Evolutionary conservation across 2,797 vertebrate species (phyloP).

Genomic region (Leptodactylus fallax): DNA sequence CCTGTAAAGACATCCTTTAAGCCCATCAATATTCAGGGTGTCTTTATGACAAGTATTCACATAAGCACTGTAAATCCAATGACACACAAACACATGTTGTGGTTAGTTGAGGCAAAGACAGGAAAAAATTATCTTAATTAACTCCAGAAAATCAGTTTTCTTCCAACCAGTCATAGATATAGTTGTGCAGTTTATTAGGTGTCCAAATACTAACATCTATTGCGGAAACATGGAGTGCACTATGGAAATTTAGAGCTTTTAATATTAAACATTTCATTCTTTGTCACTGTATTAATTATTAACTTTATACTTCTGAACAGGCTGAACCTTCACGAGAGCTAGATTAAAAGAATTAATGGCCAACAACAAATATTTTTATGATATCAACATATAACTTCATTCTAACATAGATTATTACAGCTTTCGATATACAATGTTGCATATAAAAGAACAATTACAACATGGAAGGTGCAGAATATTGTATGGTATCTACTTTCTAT

Average conservation of each 20-base stretch:
- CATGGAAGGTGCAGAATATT: no score
- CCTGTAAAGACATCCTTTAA: constrained; percentile 66
- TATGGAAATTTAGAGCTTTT: constrained; percentile 55
- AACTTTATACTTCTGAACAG: constrained; percentile 17
- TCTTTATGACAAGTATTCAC: constrained; percentile 69
- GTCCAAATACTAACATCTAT: constrained; percentile 67
- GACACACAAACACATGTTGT: constrained; percentile 66
- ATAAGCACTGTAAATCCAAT: constrained; percentile 65
- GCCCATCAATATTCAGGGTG: constrained; percentile 60
- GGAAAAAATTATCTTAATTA: constrained; percentile 65
- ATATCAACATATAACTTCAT: neutral
- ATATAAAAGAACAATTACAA: neutral
- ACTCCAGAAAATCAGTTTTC: constrained; percentile 67
- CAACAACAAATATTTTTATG: constrained; percentile 8
- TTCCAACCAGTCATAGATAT: constrained; percentile 57
- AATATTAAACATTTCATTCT: constrained; percentile 60
- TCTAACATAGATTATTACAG: neutral
- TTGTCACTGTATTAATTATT: constrained; percentile 39
- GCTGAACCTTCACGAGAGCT: constrained; percentile 27
- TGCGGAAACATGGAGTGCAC: constrained; percentile 41
- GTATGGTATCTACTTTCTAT: no score
- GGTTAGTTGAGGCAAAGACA: constrained; percentile 55
- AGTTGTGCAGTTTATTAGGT: constrained; percentile 65
- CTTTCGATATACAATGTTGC: neutral
- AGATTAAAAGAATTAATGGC: constrained; percentile 25